phyloP scores from a whole-genome alignment of 2,797 vertebrate genomes.

The Lagodon rhomboides region DNA sequence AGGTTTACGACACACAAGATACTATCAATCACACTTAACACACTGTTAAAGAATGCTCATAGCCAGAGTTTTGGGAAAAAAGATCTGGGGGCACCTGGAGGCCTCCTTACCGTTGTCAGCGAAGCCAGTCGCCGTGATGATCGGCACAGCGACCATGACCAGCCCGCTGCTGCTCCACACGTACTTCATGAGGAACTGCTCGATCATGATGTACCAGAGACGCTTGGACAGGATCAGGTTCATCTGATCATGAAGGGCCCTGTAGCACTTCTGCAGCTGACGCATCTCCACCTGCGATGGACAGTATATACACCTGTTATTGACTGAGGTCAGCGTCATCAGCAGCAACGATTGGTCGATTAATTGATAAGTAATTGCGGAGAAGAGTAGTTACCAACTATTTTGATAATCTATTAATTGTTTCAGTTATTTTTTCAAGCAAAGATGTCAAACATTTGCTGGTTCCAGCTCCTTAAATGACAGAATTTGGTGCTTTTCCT shows the following conservation, averaged over 20 bases:
- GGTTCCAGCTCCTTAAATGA: no score
- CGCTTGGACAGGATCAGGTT: conserved; percentile 98
- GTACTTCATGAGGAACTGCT: conserved; percentile 99
- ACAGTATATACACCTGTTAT: neutral
- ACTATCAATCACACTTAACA: neutral
- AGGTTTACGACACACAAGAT: neutral
- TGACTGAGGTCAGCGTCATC: neutral
- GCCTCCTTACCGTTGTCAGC: conserved; percentile 91
- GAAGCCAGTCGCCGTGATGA: conserved; percentile 97
- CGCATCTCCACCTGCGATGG: conserved; percentile 94
- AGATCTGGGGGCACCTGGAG: no score
- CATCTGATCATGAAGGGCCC: conserved; percentile 94
- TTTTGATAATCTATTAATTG: no score
- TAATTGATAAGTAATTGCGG: no score
- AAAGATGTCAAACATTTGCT: no score
- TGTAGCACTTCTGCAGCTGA: conserved; percentile 97
- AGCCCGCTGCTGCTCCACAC: conserved; percentile 97
- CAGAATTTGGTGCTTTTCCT: no score
- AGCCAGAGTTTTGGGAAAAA: neutral
- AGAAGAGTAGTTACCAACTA: no score
- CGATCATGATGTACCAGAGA: conserved; percentile 99
- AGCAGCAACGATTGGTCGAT: neutral
- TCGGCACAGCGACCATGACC: conserved; percentile 98
- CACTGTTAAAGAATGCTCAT: neutral
- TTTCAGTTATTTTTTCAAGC: no score